Percentiles rank a stretch among this genome's conserved stretches.
These are phyloP conservation scores for Paracanthobrama guichenoti DNA, from an alignment of 2,113 vertebrate species.

Conservation along the genomic window DNA sequence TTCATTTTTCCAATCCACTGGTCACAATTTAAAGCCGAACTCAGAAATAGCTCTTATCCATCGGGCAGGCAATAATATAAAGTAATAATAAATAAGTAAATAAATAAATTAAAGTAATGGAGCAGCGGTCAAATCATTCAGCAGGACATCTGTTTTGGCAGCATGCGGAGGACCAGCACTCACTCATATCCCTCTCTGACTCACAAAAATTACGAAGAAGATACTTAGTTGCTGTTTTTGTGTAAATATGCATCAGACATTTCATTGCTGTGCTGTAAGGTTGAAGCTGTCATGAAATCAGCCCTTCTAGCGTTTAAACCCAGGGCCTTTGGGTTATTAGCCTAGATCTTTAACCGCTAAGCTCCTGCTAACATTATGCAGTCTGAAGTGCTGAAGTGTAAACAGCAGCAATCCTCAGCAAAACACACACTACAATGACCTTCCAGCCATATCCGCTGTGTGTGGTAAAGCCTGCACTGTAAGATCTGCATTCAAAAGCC, in stretches of 20 bases:
- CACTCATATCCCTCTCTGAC: too few species aligned
- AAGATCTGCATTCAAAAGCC: background rate
- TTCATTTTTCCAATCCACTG: too few species aligned
- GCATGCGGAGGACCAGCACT: too few species aligned
- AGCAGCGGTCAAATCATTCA: too few species aligned
- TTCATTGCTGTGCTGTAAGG: background rate
- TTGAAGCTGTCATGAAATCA: background rate
- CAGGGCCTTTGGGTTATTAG: conserved; percentile 10
- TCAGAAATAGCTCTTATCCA: too few species aligned
- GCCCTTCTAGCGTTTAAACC: background rate
- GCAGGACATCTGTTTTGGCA: too few species aligned
- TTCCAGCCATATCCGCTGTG: background rate
- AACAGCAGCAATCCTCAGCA: background rate
- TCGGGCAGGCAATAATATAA: too few species aligned
- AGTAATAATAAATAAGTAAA: too few species aligned
- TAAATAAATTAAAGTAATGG: too few species aligned
- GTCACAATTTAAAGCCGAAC: too few species aligned
- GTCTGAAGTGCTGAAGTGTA: background rate
- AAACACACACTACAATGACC: conserved; percentile 12
- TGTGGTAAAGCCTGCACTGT: background rate
- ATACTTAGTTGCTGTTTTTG: background rate
- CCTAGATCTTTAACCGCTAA: conserved; percentile 1
- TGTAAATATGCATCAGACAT: background rate
- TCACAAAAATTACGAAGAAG: too few species aligned
- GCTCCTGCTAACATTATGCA: background rate